Evolutionary conservation across 2,797 vertebrate species (phyloP), one percentile per base, ranked within the genome.

Genomic region (Gambelia wislizenii): DNA sequence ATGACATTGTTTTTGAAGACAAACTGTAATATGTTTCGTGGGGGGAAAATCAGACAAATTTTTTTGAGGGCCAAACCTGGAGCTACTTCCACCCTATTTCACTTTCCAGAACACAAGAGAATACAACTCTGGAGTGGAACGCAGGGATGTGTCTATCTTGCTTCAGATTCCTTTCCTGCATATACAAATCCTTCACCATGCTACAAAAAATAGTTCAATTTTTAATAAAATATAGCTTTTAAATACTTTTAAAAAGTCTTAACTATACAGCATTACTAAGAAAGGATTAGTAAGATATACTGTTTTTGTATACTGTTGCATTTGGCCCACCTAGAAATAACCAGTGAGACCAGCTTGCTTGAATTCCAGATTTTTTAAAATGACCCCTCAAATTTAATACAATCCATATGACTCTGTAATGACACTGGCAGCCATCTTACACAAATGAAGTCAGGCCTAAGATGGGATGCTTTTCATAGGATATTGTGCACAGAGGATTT

Each of bases 201-300:
- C 84, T 95, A 95, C 89, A 91, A 95, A 95, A 95, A 94, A 94
- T 93, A 95, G 84, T 92, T 91, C 89, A 67, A 56, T 76, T 93
- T 91, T n/a, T 95, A 93, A 81, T 88, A 96, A 96, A 96, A 95
- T 94, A 94, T 59, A 95, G 61, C 14, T 95, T 92, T 90, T 47
- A 91, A 89, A 90, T 79, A 91, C 44, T 91, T 91, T 0, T 75
- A 94, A 94, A 95, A 69, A 1, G 18, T 59, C 56, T 61, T 88
- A 87, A 89, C 16, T 93, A 92, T 89, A 91, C 82, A 94, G 42
- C 3, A 1, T 87, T 91, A 69, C 85, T 95, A 94, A 94, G 88
- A 89, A 0, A 84, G 77, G 81, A 72, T 16, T 86, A 84, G 72
- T 25, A 89, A 95, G 91, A 83, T 86, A 91, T 18, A 20, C 18